phyloP scores from a whole-genome alignment of 2,113 vertebrate species.

The Anoura caudifer region DNA sequence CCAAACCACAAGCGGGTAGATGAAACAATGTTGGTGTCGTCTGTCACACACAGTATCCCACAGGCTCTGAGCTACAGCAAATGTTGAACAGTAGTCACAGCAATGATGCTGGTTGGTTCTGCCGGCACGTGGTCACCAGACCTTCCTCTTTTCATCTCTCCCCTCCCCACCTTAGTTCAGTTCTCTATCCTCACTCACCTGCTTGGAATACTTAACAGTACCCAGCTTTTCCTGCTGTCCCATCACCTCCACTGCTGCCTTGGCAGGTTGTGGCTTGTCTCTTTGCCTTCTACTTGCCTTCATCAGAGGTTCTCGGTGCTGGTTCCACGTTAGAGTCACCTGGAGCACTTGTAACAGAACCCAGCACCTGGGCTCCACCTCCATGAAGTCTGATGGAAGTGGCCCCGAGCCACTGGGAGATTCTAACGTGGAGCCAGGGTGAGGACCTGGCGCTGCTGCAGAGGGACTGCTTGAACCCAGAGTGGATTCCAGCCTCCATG shows the following conservation, averaged over 20 bases:
- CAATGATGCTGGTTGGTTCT: not conserved
- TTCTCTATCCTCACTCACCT: not conserved
- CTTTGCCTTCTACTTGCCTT: not conserved
- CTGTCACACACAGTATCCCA: not conserved
- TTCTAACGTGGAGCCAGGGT: not conserved
- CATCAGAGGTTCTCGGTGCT: not conserved
- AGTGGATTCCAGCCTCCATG: accelerated
- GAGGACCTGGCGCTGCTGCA: not conserved
- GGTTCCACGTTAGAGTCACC: not conserved
- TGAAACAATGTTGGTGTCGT: not conserved
- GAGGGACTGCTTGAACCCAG: not conserved
- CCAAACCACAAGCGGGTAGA: not conserved
- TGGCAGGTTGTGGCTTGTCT: not conserved
- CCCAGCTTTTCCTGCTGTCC: not conserved
- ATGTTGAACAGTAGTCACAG: not conserved
- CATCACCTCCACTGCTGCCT: not conserved
- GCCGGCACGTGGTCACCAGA: not conserved
- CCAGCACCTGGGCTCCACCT: not conserved
- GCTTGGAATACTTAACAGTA: not conserved
- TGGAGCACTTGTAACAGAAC: not conserved
- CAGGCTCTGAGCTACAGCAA: not conserved
- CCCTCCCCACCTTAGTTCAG: too few species aligned
- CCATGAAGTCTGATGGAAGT: not conserved
- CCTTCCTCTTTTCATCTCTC: not conserved
- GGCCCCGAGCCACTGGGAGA: not conserved